These are phyloP conservation scores for Globodera ellingtonae DNA, from an alignment of 1,140 invertebrate genomes.

Conservation along the genomic window DNA sequence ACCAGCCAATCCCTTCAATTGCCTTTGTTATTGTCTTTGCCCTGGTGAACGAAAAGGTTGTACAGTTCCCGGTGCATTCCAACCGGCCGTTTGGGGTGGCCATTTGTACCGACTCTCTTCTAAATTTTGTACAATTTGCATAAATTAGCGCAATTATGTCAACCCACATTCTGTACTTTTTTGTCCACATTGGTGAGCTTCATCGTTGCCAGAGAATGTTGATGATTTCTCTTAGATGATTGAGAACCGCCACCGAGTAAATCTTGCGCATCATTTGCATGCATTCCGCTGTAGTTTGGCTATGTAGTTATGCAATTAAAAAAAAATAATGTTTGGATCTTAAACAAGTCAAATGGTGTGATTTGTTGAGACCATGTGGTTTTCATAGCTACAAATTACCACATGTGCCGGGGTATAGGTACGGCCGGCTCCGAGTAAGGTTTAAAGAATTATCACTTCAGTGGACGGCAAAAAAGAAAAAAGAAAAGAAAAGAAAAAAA, in stretches of 20 bases:
- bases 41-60: slow-evolving; percentile 48
- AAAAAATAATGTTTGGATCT: too few relatives aligned
- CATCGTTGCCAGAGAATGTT: not conserved
- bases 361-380: too few relatives aligned
- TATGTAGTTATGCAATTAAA: too few relatives aligned
- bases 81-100: slow-evolving; percentile 33
- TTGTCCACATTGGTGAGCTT: slow-evolving; percentile 30
- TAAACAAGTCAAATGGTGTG: too few relatives aligned
- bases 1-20: not conserved
- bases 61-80: slow-evolving; percentile 49
- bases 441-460: too few relatives aligned
- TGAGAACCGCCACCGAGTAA: slow-evolving; percentile 20
- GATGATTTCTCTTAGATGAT: not conserved
- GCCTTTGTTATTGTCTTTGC: slow-evolving; percentile 47
- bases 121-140: slow-evolving; percentile 17
- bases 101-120: slow-evolving; percentile 24
- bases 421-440: too few relatives aligned
- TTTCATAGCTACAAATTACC: too few relatives aligned
- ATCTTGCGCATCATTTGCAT: slow-evolving; percentile 27
- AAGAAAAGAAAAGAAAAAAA: too few relatives aligned
- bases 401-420: too few relatives aligned
- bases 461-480: too few relatives aligned
- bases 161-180: not conserved
- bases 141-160: not conserved
- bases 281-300: not conserved